Conservation (phyloP, 2,888 invertebrate species). For the Oscheius onirici region DNA sequence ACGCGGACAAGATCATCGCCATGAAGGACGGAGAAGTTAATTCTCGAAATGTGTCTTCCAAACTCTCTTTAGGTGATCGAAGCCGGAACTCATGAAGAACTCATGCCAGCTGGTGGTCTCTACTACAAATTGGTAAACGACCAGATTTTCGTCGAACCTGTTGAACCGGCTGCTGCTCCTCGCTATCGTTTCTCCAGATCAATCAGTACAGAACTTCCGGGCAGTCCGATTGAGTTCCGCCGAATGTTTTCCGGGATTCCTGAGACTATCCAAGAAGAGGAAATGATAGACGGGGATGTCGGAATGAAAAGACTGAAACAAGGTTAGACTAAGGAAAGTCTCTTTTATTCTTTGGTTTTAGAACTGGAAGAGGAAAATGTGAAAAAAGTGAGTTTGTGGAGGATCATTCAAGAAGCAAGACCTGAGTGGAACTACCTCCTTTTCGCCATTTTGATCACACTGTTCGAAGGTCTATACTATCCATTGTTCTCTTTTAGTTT, state of each 20-base stretch:
- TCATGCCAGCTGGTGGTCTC: slow-evolving; percentile 77
- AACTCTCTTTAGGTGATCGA: slow-evolving; percentile 31
- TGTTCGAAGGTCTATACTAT: slow-evolving; percentile 69
- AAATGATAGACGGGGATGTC: not conserved
- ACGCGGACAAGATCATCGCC: slow-evolving; percentile 74
- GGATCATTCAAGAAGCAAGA: slow-evolving; percentile 72
- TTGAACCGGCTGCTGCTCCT: slow-evolving; percentile 23
- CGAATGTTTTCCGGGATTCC: not conserved
- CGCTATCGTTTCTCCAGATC: not conserved
- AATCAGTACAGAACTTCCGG: not conserved
- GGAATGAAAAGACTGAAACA: not conserved
- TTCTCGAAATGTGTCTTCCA: not conserved
- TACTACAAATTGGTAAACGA: slow-evolving; percentile 77
- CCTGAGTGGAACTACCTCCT: slow-evolving; percentile 73
- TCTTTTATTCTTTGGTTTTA: not conserved
- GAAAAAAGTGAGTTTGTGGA: slow-evolving; percentile 50
- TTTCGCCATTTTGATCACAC: slow-evolving; percentile 71
- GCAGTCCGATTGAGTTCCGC: not conserved
- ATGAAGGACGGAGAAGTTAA: slow-evolving; percentile 72
- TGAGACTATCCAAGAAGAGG: not conserved
- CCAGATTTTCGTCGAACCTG: slow-evolving; percentile 59
- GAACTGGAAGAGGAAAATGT: slow-evolving; percentile 59
- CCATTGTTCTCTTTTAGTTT: slow-evolving; percentile 75
- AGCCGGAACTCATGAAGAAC: slow-evolving; percentile 79
- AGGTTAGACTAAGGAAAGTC: not conserved